Evolutionary conservation across 2,113 vertebrate species (phyloP).

Genomic region (Coreoperca whiteheadi): DNA sequence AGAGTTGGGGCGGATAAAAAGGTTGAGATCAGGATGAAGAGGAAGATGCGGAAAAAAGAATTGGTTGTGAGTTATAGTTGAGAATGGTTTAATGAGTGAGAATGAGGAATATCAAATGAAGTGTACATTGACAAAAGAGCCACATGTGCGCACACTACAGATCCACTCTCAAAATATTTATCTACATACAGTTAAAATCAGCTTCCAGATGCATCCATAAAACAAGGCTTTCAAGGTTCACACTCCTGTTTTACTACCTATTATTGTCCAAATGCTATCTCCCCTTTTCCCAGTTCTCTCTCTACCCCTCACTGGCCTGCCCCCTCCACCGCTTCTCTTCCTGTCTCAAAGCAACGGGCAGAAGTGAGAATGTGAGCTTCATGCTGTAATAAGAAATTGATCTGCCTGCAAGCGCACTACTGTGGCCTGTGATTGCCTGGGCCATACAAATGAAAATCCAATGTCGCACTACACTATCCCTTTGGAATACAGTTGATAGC

Average conservation of each 20-base stretch:
- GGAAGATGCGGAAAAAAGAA: constrained; percentile 12
- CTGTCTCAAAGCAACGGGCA: constrained; percentile 20
- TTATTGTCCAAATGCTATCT: constrained; percentile 9
- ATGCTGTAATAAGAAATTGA: constrained; percentile 82
- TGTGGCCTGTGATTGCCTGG: constrained; percentile 77
- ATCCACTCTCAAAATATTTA: constrained; percentile 23
- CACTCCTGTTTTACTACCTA: constrained; percentile 10
- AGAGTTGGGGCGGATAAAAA: not conserved
- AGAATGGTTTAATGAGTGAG: constrained; percentile 56
- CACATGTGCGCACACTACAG: not conserved
- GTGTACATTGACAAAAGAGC: constrained; percentile 8
- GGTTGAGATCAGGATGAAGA: constrained; percentile 7
- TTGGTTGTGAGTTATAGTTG: constrained; percentile 30
- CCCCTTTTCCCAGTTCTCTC: not conserved
- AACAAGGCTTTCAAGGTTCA: constrained; percentile 6
- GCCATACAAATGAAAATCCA: constrained; percentile 82
- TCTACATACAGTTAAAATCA: constrained; percentile 21
- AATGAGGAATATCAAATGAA: constrained; percentile 34
- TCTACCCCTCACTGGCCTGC: constrained; percentile 10
- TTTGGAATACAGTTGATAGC: constrained; percentile 73
- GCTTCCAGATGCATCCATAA: constrained; percentile 10
- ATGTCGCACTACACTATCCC: constrained; percentile 69
- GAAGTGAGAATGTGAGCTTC: constrained; percentile 73
- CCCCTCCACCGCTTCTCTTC: not conserved
- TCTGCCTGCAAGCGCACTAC: constrained; percentile 72